phyloP scores from a whole-genome alignment of 2,888 invertebrate genomes.

The Heliothis peltigera region DNA sequence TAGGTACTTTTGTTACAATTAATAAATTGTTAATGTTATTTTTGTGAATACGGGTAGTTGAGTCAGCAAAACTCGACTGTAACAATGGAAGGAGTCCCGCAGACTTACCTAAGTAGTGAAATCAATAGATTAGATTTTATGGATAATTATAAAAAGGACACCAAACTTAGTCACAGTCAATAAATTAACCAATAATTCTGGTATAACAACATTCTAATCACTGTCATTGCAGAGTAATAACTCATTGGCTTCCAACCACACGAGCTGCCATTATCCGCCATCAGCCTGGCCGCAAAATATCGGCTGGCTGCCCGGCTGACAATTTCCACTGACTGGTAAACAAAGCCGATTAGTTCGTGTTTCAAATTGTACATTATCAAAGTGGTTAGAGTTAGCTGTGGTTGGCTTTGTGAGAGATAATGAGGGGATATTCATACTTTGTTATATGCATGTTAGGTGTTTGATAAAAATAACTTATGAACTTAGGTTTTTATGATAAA shows the following conservation, averaged over 20 bases:
- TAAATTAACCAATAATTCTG: not conserved
- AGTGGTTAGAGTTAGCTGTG: not conserved
- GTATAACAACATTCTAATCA: not conserved
- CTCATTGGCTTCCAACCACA: conserved; percentile 1
- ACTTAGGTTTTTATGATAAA: too few relatives aligned
- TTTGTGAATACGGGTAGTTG: not conserved
- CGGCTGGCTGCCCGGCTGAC: not conserved
- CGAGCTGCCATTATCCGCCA: not conserved
- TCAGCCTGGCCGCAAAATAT: conserved; percentile 23
- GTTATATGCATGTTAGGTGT: too few relatives aligned
- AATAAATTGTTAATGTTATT: not conserved
- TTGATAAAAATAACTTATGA: too few relatives aligned
- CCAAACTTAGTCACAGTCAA: too few relatives aligned
- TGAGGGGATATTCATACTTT: not conserved
- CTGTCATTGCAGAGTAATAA: not conserved
- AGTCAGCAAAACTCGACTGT: too few relatives aligned
- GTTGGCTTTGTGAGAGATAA: not conserved
- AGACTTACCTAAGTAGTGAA: too few relatives aligned
- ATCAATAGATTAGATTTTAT: too few relatives aligned
- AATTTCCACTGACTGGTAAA: not conserved
- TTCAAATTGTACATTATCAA: not conserved
- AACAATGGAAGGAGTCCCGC: too few relatives aligned
- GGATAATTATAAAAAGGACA: too few relatives aligned
- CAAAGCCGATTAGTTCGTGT: not conserved
- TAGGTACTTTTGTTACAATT: too few relatives aligned